Conservation (phyloP, 2,113 vertebrate species). For the Eptesicus fuscus region DNA sequence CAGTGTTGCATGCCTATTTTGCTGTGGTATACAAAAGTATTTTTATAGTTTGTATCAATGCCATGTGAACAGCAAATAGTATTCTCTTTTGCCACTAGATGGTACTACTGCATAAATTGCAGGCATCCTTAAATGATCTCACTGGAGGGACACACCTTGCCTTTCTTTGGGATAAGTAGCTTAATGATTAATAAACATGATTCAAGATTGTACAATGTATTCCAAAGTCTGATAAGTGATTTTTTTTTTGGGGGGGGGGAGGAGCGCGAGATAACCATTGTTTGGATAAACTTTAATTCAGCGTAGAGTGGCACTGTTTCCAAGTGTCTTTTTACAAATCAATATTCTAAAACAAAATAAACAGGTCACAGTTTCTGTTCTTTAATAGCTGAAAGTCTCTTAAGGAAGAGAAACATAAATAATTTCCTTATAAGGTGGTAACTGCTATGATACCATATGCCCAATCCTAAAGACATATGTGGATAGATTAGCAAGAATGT, state of each 20-base stretch:
- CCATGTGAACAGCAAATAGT: conserved; percentile 10
- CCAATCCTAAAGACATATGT: neutral
- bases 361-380: neutral
- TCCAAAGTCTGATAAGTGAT: conserved; percentile 6
- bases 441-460: neutral
- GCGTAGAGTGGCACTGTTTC: neutral
- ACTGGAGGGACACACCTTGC: neutral
- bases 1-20: neutral
- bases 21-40: neutral
- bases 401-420: neutral
- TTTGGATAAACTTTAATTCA: conserved; percentile 12
- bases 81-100: conserved; percentile 59
- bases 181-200: conserved; percentile 9
- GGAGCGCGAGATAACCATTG: neutral
- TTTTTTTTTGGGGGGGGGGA: neutral
- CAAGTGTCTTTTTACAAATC: conserved; percentile 18
- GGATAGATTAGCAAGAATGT: neutral
- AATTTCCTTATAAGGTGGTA: neutral
- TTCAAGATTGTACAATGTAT: neutral
- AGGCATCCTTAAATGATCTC: neutral
- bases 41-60: neutral
- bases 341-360: conserved; percentile 30
- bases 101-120: conserved; percentile 32
- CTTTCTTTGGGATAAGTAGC: neutral
- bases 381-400: neutral